Evolutionary conservation across 2,113 vertebrate genomes (phyloP).

Genomic region (Oreamnos americanus): DNA sequence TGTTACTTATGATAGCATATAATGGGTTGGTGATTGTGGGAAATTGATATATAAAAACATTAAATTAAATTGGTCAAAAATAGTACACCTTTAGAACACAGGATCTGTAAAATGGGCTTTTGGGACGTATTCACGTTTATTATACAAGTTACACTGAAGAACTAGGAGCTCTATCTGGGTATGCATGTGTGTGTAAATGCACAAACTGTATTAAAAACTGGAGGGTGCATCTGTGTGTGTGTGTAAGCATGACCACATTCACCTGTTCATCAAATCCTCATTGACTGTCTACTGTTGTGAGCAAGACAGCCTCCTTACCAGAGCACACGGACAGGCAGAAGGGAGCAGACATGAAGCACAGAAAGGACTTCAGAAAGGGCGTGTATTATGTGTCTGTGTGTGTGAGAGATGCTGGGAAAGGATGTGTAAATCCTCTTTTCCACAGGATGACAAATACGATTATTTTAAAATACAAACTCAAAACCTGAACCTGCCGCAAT

Average conservation of each 20-base stretch:
- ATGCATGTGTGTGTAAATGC: accelerated
- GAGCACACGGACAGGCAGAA: neutral
- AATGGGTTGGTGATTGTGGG: neutral
- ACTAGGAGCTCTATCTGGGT: neutral
- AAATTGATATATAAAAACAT: neutral
- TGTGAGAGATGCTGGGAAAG: neutral
- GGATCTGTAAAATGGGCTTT: neutral
- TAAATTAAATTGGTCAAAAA: neutral
- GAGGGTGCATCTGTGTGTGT: neutral
- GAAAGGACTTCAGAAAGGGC: neutral
- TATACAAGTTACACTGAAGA: neutral
- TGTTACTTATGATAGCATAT: neutral
- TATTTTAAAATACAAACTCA: neutral
- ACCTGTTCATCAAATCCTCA: neutral
- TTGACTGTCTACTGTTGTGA: neutral
- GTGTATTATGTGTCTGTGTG: neutral
- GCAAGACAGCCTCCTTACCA: neutral
- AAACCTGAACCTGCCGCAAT: neutral
- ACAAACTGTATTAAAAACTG: neutral
- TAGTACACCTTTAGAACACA: neutral
- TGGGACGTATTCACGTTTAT: neutral
- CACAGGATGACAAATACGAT: neutral
- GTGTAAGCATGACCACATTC: neutral
- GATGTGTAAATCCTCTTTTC: neutral
- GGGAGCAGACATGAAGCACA: neutral